Evolutionary conservation across 2,113 vertebrate species (phyloP).

Genomic region (Nicator chloris): DNA sequence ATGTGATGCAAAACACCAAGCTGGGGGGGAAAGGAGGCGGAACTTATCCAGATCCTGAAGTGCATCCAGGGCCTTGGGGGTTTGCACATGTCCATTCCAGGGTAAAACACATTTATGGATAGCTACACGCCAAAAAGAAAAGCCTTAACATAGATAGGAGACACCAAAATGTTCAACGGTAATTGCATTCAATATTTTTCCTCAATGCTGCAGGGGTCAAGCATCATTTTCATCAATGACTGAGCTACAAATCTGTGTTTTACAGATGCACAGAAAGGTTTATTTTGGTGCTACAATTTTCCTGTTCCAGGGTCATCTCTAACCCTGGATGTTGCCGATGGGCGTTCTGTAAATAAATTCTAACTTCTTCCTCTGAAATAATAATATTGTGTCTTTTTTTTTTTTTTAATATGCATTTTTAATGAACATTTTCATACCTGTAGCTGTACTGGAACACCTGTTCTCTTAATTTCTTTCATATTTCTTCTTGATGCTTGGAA

Average conservation of each 20-base stretch:
- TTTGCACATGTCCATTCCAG: neutral
- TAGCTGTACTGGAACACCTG: neutral
- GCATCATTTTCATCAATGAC: neutral
- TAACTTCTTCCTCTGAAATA: neutral
- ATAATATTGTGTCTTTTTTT: neutral
- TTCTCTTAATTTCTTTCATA: neutral
- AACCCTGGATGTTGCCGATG: neutral
- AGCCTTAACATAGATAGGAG: neutral
- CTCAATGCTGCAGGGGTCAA: neutral
- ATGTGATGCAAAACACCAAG: neutral
- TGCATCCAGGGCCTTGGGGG: neutral
- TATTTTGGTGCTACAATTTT: neutral
- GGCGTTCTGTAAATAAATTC: neutral
- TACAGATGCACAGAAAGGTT: neutral
- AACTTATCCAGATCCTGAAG: neutral
- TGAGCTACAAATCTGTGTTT: neutral
- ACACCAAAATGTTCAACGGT: neutral
- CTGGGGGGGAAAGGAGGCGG: neutral
- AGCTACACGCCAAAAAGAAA: neutral
- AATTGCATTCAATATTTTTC: neutral
- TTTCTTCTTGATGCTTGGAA: neutral
- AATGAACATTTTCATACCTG: neutral
- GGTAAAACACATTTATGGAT: neutral
- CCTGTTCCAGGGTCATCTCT: neutral
- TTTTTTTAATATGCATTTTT: neutral